Evolutionary conservation across 2,113 vertebrate genomes (phyloP).

Genomic region (Tor tambroides): DNA sequence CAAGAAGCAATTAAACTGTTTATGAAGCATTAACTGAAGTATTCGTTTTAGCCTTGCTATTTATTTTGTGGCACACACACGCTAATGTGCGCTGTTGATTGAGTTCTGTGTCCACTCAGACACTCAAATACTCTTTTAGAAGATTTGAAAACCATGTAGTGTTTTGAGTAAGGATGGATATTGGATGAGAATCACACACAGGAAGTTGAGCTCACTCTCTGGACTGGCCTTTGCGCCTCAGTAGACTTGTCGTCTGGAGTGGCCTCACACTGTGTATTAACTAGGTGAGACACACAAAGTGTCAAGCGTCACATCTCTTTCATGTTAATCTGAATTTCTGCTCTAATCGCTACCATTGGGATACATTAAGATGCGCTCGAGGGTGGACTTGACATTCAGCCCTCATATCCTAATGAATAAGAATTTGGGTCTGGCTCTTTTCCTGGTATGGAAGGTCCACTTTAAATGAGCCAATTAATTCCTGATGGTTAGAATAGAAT

Average conservation of each 20-base stretch:
- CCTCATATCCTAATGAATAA: neutral
- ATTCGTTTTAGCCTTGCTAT: neutral
- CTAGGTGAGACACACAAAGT: neutral
- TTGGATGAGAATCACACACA: neutral
- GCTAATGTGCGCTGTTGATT: neutral
- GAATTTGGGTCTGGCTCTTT: constrained; percentile 6
- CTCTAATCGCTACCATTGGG: neutral
- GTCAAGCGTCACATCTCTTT: neutral
- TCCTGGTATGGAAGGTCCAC: neutral
- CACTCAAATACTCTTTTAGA: neutral
- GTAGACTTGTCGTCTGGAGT: neutral
- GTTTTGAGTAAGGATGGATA: neutral
- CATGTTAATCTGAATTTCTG: constrained; percentile 12
- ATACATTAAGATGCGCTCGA: neutral
- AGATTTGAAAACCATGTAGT: neutral
- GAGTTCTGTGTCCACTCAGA: neutral
- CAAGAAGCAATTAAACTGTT: neutral
- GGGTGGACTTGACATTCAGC: constrained; percentile 9
- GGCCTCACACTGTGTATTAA: constrained; percentile 4
- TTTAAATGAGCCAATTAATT: neutral
- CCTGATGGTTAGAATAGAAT: too few species aligned
- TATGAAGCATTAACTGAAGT: constrained; percentile 1
- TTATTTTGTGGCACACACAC: neutral
- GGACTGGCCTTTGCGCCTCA: neutral
- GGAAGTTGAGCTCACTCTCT: constrained; percentile 10